phyloP scores from a whole-genome alignment of 1,140 invertebrate species.

The Drosophila chauvacae region DNA sequence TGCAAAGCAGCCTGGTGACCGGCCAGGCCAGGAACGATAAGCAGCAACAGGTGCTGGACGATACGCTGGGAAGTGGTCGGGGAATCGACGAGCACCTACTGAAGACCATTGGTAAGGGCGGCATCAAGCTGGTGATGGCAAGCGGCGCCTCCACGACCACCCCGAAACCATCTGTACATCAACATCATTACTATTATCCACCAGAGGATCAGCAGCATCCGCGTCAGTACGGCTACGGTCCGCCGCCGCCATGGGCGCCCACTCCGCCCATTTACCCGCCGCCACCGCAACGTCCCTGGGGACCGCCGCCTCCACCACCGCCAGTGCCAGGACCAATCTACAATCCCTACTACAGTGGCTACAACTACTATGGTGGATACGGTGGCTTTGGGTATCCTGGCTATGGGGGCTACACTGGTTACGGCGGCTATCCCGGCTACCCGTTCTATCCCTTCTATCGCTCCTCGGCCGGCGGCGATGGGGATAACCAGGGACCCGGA shows the following conservation, averaged over 20 bases:
- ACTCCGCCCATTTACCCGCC: conserved; percentile 15
- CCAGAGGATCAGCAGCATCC: conserved; percentile 65
- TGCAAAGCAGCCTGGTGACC: conserved; percentile 46
- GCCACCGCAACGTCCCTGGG: conserved; percentile 40
- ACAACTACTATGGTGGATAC: conserved; percentile 15
- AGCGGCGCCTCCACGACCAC: conserved; percentile 43
- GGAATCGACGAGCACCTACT: conserved; percentile 59
- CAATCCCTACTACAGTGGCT: conserved; percentile 47
- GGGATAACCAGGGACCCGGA: conserved; percentile 21
- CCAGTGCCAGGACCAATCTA: conserved; percentile 45
- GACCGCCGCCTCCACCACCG: conserved; percentile 37
- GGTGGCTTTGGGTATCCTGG: conserved; percentile 18
- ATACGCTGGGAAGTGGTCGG: conserved; percentile 38
- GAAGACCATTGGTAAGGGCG: conserved; percentile 74
- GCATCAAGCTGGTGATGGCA: conserved; percentile 64
- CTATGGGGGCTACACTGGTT: conserved; percentile 35
- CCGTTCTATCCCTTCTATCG: conserved; percentile 57
- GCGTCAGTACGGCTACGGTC: conserved; percentile 57
- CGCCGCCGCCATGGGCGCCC: conserved; percentile 13
- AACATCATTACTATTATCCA: conserved; percentile 79
- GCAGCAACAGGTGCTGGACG: conserved; percentile 50
- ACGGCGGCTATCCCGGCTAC: conserved; percentile 21
- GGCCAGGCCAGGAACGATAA: conserved; percentile 58
- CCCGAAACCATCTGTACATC: conserved; percentile 60
- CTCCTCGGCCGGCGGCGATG: conserved; percentile 40